Percentiles rank a stretch among this genome's conserved stretches.
phyloP scores from a whole-genome alignment of 2,797 vertebrate species.

The Neomorphus geoffroyi region DNA sequence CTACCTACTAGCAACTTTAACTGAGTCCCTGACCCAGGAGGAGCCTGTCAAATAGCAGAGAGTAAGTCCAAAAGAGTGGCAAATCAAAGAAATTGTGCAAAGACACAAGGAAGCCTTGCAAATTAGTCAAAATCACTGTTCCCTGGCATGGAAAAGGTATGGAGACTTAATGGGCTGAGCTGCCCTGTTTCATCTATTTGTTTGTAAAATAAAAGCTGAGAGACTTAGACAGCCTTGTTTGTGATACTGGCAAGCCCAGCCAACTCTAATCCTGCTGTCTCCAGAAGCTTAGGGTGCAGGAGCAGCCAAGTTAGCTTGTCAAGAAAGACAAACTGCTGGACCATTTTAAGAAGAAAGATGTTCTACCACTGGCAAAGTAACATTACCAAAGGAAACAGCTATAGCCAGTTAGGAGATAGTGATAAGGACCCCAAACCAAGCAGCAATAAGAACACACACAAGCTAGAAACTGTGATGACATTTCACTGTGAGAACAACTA shows the following conservation, averaged over 20 bases:
- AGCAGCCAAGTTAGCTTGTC: not conserved
- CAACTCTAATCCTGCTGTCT: not conserved
- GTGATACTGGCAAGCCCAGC: not conserved
- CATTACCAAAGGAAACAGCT: not conserved
- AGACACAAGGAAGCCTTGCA: not conserved
- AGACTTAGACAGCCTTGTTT: not conserved
- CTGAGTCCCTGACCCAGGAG: not conserved
- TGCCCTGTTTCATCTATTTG: not conserved
- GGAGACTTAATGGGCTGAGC: not conserved
- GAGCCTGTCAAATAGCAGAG: not conserved
- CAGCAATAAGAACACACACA: not conserved
- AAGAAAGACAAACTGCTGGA: not conserved
- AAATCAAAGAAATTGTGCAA: not conserved
- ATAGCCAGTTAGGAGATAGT: not conserved
- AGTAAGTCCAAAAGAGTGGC: not conserved
- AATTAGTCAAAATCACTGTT: not conserved
- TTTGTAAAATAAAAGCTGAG: not conserved
- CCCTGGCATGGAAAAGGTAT: not conserved
- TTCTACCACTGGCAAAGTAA: not conserved
- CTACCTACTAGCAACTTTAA: not conserved
- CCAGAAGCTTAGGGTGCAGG: not conserved
- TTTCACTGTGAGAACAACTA: not conserved
- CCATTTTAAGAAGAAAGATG: not conserved
- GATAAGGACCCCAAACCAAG: not conserved
- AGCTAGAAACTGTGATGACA: fast-evolving